Conservation (phyloP, 1,140 invertebrate genomes). For the Atta cephalotes region DNA sequence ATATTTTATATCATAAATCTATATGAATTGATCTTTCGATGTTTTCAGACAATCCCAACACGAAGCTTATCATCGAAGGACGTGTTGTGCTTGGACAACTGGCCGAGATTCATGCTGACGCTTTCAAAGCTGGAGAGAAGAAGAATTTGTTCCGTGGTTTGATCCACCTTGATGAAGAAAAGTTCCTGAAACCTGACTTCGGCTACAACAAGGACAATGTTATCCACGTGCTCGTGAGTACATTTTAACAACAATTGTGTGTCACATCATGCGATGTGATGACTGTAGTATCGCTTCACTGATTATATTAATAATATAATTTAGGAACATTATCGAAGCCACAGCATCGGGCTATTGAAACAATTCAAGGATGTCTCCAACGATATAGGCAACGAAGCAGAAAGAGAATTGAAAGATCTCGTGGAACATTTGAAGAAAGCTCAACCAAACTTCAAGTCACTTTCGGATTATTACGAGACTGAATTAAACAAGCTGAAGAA, state of each 20-base stretch:
- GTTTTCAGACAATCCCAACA: slow-evolving; percentile 84
- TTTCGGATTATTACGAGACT: slow-evolving; percentile 87
- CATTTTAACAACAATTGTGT: neutral
- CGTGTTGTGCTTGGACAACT: slow-evolving; percentile 89
- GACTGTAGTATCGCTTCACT: neutral
- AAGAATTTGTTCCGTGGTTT: slow-evolving; percentile 88
- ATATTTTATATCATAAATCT: neutral
- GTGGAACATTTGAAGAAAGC: slow-evolving; percentile 87
- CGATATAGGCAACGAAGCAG: slow-evolving; percentile 80
- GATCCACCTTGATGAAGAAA: slow-evolving; percentile 88
- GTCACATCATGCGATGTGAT: neutral
- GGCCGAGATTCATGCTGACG: slow-evolving; percentile 88
- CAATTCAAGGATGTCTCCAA: slow-evolving; percentile 84
- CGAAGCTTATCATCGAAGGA: slow-evolving; percentile 86
- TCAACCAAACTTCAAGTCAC: slow-evolving; percentile 88
- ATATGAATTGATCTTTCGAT: neutral
- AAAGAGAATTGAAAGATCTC: slow-evolving; percentile 81
- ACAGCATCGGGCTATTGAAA: slow-evolving; percentile 75
- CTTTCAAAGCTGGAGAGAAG: slow-evolving; percentile 86
- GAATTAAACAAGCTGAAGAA: slow-evolving; percentile 88
- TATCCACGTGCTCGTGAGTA: slow-evolving; percentile 80
- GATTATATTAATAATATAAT: neutral
- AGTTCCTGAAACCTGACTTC: slow-evolving; percentile 90
- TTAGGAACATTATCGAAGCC: slow-evolving; percentile 73
- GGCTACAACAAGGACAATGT: slow-evolving; percentile 89